Evolutionary conservation across 2,113 vertebrate species (phyloP), one percentile per base, ranked within the genome.

Genomic region (Rallus limicola): DNA sequence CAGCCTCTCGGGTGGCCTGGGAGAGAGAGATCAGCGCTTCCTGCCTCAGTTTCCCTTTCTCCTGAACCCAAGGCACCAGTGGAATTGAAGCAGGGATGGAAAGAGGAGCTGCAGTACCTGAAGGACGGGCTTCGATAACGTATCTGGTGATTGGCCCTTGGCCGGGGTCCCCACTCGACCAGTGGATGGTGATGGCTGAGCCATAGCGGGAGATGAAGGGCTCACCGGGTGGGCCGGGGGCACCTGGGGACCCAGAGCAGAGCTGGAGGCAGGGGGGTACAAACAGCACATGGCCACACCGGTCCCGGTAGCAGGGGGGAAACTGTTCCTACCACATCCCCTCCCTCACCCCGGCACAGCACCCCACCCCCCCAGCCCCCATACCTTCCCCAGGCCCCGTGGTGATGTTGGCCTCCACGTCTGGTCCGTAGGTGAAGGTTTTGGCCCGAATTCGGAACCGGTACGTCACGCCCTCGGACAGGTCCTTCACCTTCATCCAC

Each of bases 401-500:
- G 94, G 99, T 99, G 98, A 99, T 98, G 60, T 99, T 99, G 4
- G 99, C 99, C 97, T 99, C 99, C 3, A 99, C 98, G 52, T 99
- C 99, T 0, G 99, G 99, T 34, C 99, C 99, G 0, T 99, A 99
- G 65, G 98, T 98, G 19, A 99, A 99, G 74, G 99, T 99, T 95
- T 98, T 99, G 96, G 99, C 99, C 25, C 98, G 96, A 92, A 99
- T 98, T 48, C 99, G 98, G 97, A 99, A 99, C 77, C 98, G 98
- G 92, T 99, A 99, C 0, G 99, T 99, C 95, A 99, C 95, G 0
- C 99, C 99, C 34, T 99, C 99, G 0, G 98, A 98, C 95, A 99
- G 97, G 96, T 99, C 99, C 96, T 98, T 99, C 90, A 99, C 98
- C 97, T 99, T 99, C 97, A 99, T 93, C 99, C 99, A 99, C 91